These are phyloP conservation scores for Odontocerum albicorne DNA, from an alignment of 2,888 invertebrate species.

Conservation along the genomic window DNA sequence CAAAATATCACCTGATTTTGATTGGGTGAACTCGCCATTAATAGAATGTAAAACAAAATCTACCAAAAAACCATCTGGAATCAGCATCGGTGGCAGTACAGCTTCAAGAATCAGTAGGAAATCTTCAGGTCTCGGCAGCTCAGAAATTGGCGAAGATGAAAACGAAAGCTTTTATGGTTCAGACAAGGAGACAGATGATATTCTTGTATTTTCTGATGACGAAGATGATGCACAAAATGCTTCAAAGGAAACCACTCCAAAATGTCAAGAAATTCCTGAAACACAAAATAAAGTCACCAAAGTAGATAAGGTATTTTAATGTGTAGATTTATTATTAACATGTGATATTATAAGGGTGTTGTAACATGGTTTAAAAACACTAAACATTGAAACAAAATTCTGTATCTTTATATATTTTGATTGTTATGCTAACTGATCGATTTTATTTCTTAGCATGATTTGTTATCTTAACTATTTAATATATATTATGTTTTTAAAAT, in stretches of 20 bases:
- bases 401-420: too few species aligned
- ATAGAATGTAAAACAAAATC: background rate
- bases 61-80: conserved; percentile 15
- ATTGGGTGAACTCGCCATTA: background rate
- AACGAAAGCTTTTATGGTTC: conserved; percentile 63
- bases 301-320: conserved; percentile 24
- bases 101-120: conserved; percentile 22
- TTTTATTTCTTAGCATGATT: background rate
- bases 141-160: conserved; percentile 41
- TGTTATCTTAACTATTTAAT: too few species aligned
- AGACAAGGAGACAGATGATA: conserved; percentile 63
- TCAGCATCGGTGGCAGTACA: conserved; percentile 30
- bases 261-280: conserved; percentile 37
- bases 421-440: too few species aligned
- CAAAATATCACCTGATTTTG: background rate
- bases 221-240: conserved; percentile 40
- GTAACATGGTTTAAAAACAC: conserved; percentile 35
- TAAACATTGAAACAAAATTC: too few species aligned
- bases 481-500: too few species aligned
- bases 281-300: conserved; percentile 19
- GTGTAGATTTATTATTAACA: background rate
- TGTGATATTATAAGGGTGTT: conserved; percentile 24
- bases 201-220: conserved; percentile 63
- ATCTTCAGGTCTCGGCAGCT: conserved; percentile 29
- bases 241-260: conserved; percentile 31